A percentile compares a stretch with the other conserved stretches of the same genome.
Evolutionary conservation across 2,888 invertebrate genomes (phyloP).

Genomic region (Ceriagrion tenellum): DNA sequence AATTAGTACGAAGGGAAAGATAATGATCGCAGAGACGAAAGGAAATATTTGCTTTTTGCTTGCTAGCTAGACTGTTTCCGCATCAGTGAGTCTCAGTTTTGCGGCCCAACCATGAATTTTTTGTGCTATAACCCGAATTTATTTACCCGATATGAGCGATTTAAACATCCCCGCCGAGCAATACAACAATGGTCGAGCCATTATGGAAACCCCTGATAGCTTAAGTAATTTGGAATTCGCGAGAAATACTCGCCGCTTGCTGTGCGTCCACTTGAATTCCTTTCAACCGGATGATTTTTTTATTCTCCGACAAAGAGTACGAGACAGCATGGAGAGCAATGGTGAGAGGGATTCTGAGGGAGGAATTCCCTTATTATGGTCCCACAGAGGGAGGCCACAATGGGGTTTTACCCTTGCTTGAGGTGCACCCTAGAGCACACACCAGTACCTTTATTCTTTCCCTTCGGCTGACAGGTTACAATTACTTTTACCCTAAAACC

Average conservation of each 20-base stretch:
- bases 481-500: not conserved
- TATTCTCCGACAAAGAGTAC: not conserved
- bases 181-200: not conserved
- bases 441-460: not conserved
- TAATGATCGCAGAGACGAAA: not conserved
- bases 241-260: not conserved
- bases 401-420: not conserved
- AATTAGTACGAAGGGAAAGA: not conserved
- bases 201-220: conserved; percentile 37
- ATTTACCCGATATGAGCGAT: conserved; percentile 25
- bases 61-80: not conserved
- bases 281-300: conserved; percentile 3
- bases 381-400: not conserved
- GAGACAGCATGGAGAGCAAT: not conserved
- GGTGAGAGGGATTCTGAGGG: not conserved
- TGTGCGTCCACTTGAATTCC: conserved; percentile 9
- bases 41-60: not conserved
- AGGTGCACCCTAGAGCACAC: not conserved
- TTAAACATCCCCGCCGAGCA: not conserved
- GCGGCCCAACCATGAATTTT: not conserved
- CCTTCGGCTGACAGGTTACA: not conserved
- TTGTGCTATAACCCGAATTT: not conserved
- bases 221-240: conserved; percentile 39
- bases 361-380: conserved; percentile 30
- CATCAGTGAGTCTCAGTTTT: not conserved